Evolutionary conservation across 1,140 invertebrate species (phyloP), one percentile per base, ranked within the genome.

Genomic region (Thereuonema tuberculata): DNA sequence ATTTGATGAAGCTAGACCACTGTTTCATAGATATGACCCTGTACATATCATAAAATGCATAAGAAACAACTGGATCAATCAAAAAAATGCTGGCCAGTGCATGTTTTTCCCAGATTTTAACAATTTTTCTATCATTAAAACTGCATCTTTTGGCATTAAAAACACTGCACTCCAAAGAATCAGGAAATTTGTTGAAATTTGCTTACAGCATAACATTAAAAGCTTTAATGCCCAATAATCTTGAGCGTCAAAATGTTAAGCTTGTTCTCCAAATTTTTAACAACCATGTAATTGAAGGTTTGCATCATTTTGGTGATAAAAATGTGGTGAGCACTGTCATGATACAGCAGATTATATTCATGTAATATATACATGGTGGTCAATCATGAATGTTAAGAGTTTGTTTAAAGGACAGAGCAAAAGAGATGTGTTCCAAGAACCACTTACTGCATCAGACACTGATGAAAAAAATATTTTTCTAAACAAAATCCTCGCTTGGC

Each of bases 221-320:
- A 58, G 25, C 53, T n/a, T 15, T 65, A 1, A 48, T 24, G 37
- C 62, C 62, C 3, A 47, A 31, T 26, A 62, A 25, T 47, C 26
- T 64, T 59, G 63, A 64, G 37, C 46, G 59, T 21, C 64, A 66
- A 57, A 64, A 66, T 59, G 63, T 64, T 2, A 62, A 66, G 17
- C 46, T 61, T 48, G 61, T 56, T 0, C 25, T 62, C 3, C 50
- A 66, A 28, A 28, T 66, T 58, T 61, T 66, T 56, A 65, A 59
- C 52, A 46, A 61, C n/a, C 59, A 49, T 37, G 47, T 64, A 9
- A 59, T 48, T 48, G 24, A 64, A 56, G 62, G 27, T 46, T 20
- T 62, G 20, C 27, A 58, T 47, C 20, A 29, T 15, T 1, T 62
- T 2, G 54, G 43, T 23, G 49, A 57, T 47, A 56, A 60, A 26